Evolutionary conservation across 2,888 invertebrate genomes (phyloP).

Genomic region (Pycnomerus fuliginosus): DNA sequence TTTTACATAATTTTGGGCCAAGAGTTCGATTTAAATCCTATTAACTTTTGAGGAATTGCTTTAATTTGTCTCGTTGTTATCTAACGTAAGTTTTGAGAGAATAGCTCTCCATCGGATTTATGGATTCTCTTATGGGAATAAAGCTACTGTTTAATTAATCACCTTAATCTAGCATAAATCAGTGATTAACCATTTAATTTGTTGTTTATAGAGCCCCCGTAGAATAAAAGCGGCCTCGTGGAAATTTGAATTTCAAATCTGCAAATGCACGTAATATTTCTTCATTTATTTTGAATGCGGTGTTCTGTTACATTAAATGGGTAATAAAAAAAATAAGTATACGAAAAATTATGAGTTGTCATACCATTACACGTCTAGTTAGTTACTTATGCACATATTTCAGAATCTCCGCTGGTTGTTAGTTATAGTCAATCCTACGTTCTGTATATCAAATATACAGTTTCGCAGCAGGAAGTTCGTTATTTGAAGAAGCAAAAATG

Average conservation of each 20-base stretch:
- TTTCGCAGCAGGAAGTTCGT: slow-evolving; percentile 31
- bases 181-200: slow-evolving; percentile 6
- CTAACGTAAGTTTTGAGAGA: too few relatives aligned
- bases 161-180: slow-evolving; percentile 12
- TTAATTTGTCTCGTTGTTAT: too few relatives aligned
- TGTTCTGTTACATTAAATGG: slow-evolving; percentile 4
- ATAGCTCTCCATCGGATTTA: too few relatives aligned
- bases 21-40: too few relatives aligned
- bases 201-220: neutral
- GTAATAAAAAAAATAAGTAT: slow-evolving; percentile 6
- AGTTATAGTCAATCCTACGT: slow-evolving; percentile 25
- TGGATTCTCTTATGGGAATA: too few relatives aligned
- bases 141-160: slow-evolving; percentile 17
- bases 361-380: slow-evolving; percentile 23
- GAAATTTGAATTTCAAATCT: slow-evolving; percentile 23
- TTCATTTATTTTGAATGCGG: slow-evolving; percentile 12
- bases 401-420: slow-evolving; percentile 21
- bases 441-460: slow-evolving; percentile 28
- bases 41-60: too few relatives aligned
- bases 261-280: slow-evolving; percentile 18
- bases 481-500: slow-evolving; percentile 25
- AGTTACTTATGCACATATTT: slow-evolving; percentile 27
- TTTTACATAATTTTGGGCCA: too few relatives aligned
- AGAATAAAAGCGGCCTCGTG: slow-evolving; percentile 1
- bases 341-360: slow-evolving; percentile 20